Evolutionary conservation across 2,888 invertebrate species (phyloP).

Genomic region (Polydrusus pterygomalis): DNA sequence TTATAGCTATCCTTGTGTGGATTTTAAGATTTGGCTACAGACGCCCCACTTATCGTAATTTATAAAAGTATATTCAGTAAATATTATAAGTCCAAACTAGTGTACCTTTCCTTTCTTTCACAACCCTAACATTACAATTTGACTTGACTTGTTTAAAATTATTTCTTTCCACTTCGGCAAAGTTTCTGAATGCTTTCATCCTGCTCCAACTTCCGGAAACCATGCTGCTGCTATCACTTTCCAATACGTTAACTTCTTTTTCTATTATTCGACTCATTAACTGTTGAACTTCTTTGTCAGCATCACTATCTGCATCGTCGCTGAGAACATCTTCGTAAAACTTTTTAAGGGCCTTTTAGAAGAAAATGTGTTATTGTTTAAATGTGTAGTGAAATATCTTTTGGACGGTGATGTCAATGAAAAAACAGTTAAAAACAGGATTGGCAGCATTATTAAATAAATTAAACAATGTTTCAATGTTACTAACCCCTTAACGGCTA

Average conservation of each 20-base stretch:
- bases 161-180: constrained; percentile 56
- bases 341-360: constrained; percentile 68
- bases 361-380: constrained; percentile 60
- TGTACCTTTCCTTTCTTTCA: constrained; percentile 69
- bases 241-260: constrained; percentile 55
- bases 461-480: too few species aligned
- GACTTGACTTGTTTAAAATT: constrained; percentile 60
- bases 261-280: constrained; percentile 71
- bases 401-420: background rate
- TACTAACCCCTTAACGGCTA: too few species aligned
- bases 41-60: too few species aligned
- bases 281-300: constrained; percentile 78
- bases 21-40: too few species aligned
- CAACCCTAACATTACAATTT: constrained; percentile 60
- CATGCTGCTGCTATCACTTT: constrained; percentile 69
- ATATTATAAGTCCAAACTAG: constrained; percentile 17
- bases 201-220: constrained; percentile 77
- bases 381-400: constrained; percentile 6
- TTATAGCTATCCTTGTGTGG: too few species aligned
- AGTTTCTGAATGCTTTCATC: constrained; percentile 71
- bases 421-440: too few species aligned
- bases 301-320: constrained; percentile 73
- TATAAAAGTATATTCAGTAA: too few species aligned
- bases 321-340: constrained; percentile 72
- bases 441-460: too few species aligned